These are phyloP conservation scores for Coelogynopora nodosa DNA, from an alignment of 2,888 invertebrate species.

Conservation along the genomic window DNA sequence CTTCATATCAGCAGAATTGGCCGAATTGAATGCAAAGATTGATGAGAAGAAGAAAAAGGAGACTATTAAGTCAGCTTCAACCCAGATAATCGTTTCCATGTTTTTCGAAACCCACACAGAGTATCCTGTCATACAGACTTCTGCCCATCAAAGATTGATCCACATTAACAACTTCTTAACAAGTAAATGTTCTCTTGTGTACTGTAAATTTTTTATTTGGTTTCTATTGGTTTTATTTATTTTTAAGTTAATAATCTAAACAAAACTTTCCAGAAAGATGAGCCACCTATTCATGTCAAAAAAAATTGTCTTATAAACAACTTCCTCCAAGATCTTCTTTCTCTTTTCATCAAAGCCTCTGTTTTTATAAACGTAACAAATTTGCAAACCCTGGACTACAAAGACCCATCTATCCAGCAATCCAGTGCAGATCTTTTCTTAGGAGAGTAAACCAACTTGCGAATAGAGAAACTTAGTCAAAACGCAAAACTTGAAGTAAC, in stretches of 20 bases:
- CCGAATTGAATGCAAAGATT: neutral
- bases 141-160: neutral
- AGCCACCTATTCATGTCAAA: neutral
- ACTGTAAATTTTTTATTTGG: neutral
- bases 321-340: no score
- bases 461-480: no score
- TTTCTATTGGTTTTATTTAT: no score
- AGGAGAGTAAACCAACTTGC: no score
- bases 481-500: no score
- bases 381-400: no score
- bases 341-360: no score
- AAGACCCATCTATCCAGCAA: no score
- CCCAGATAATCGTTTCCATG: neutral
- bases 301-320: no score
- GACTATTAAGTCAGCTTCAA: no score
- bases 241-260: neutral
- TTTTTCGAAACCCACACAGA: neutral
- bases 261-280: neutral
- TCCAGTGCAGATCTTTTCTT: no score
- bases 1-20: neutral
- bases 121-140: neutral
- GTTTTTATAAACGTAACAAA: no score
- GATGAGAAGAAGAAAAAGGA: neutral
- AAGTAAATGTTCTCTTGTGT: conserved; percentile 29
- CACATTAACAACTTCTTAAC: conserved; percentile 1